Percentiles rank a stretch among this genome's conserved stretches.
Conservation (phyloP, 2,797 vertebrate genomes). For the Enteromius paludinosus region DNA sequence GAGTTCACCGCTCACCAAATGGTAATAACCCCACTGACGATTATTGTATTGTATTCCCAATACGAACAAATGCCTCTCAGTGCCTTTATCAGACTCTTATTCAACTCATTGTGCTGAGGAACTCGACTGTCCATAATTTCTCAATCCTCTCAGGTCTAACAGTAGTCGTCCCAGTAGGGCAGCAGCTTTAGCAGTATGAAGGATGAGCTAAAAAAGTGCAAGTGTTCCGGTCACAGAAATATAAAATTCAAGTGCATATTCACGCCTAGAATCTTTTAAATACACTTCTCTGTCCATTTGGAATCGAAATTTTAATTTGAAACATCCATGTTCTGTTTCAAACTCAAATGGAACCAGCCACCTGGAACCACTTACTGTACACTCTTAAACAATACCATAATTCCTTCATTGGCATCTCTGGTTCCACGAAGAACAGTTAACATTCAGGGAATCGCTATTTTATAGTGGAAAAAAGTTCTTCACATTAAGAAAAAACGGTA, state of each 20-base stretch:
- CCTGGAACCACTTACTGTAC: background rate
- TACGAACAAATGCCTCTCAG: background rate
- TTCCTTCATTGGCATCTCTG: background rate
- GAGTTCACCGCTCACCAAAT: slow-evolving; percentile 9
- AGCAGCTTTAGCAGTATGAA: slow-evolving; percentile 64
- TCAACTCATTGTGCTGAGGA: slow-evolving; percentile 22
- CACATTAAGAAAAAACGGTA: background rate
- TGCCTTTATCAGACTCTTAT: slow-evolving; percentile 15
- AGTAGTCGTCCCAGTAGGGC: slow-evolving; percentile 43
- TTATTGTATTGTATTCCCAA: slow-evolving; percentile 28
- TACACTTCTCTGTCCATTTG: background rate
- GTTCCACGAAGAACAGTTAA: background rate
- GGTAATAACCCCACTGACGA: slow-evolving; percentile 1
- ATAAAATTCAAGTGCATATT: slow-evolving; percentile 34
- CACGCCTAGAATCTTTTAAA: background rate
- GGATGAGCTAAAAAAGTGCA: slow-evolving; percentile 39
- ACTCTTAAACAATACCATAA: background rate
- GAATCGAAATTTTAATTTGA: background rate
- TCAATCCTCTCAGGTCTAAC: slow-evolving; percentile 26
- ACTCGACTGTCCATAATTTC: slow-evolving; percentile 4
- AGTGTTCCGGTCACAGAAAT: slow-evolving; percentile 38
- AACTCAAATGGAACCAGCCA: background rate
- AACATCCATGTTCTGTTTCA: slow-evolving; percentile 3
- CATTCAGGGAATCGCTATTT: background rate
- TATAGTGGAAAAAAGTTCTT: background rate